Conservation (phyloP, 2,888 invertebrate species). For the Cephus sareptanus region DNA sequence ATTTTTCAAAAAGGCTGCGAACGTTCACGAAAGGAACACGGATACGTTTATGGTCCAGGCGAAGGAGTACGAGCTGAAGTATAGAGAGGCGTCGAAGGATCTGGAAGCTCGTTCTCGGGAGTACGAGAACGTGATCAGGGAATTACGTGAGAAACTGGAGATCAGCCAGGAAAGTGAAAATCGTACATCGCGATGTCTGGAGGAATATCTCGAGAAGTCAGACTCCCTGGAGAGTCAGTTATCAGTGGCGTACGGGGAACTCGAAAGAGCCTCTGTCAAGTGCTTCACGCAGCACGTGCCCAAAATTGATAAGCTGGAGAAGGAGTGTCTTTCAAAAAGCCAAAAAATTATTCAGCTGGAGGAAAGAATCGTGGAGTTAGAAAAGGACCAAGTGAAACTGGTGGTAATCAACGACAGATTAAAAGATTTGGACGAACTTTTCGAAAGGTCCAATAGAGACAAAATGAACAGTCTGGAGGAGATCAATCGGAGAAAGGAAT, state of each 20-base stretch:
- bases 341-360: slow-evolving; percentile 30
- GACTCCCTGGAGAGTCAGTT: slow-evolving; percentile 39
- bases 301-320: slow-evolving; percentile 41
- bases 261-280: slow-evolving; percentile 34
- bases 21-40: slow-evolving; percentile 34
- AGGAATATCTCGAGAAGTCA: slow-evolving; percentile 37
- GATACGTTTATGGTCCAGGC: slow-evolving; percentile 20
- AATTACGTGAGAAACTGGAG: slow-evolving; percentile 33
- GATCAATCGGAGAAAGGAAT: slow-evolving; percentile 34
- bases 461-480: slow-evolving; percentile 34
- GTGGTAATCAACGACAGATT: slow-evolving; percentile 39
- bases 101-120: slow-evolving; percentile 25
- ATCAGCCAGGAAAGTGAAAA: slow-evolving; percentile 33
- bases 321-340: slow-evolving; percentile 34
- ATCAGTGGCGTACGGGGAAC: slow-evolving; percentile 29
- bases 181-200: slow-evolving; percentile 29
- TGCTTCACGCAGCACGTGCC: slow-evolving; percentile 39
- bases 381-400: slow-evolving; percentile 31
- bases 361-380: slow-evolving; percentile 25
- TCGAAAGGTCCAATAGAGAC: slow-evolving; percentile 34
- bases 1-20: slow-evolving; percentile 34
- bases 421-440: slow-evolving; percentile 34
- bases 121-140: slow-evolving; percentile 32
- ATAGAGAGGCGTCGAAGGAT: slow-evolving; percentile 22
- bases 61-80: slow-evolving; percentile 29